Percentiles rank a stretch among this genome's conserved stretches.
Conservation (phyloP, 2,888 invertebrate species). For the Uropetala carovei region DNA sequence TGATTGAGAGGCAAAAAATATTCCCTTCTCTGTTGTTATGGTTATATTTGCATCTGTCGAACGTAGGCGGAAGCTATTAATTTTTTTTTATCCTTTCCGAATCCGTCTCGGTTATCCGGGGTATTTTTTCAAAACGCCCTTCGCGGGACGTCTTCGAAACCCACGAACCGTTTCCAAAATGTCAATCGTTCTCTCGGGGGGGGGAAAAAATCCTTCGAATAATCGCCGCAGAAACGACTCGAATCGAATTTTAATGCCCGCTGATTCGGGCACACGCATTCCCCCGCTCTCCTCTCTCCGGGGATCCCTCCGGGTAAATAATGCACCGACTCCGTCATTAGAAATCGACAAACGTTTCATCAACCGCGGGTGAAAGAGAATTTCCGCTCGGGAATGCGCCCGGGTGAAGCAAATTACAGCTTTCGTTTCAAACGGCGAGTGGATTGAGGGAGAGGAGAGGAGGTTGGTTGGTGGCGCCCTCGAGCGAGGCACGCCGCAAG, state of each 20-base stretch:
- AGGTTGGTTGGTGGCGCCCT: background rate
- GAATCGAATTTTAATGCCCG: background rate
- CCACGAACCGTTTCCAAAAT: background rate
- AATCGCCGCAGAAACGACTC: background rate
- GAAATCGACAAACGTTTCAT: constrained; percentile 39
- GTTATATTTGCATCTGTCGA: background rate
- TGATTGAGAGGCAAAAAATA: background rate
- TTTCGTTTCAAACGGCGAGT: background rate
- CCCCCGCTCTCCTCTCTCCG: background rate
- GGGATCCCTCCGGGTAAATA: background rate
- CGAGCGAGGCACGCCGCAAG: background rate
- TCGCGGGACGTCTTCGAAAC: background rate
- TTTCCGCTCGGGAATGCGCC: constrained; percentile 10
- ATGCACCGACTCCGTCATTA: constrained; percentile 30
- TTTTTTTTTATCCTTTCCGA: background rate
- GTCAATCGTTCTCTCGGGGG: background rate
- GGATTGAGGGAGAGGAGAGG: too few species aligned
- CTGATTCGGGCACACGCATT: too few species aligned
- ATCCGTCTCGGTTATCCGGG: background rate
- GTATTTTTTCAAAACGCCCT: background rate
- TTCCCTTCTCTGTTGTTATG: background rate
- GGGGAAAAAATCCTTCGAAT: background rate
- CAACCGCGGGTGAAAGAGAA: background rate
- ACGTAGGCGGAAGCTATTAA: background rate
- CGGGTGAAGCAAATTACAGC: constrained; percentile 39